Evolutionary conservation across 2,888 invertebrate genomes (phyloP).

Genomic region (Yponomeuta cagnagella): DNA sequence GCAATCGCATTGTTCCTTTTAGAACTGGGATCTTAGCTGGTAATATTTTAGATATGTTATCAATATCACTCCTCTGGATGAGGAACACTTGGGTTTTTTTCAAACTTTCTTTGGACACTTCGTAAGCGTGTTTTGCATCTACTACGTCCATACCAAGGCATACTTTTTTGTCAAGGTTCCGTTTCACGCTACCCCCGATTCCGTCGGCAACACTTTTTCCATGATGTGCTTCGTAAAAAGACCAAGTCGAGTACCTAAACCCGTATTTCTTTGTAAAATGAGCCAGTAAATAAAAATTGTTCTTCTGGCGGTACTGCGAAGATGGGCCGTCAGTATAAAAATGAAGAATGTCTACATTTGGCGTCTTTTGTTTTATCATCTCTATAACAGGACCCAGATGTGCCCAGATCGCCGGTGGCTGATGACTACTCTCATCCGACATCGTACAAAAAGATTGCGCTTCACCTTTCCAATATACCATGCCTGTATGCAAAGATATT

Average conservation of each 20-base stretch:
- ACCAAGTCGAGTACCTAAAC: not conserved
- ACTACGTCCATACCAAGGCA: too few relatives aligned
- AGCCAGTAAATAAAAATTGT: not conserved
- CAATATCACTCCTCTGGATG: too few relatives aligned
- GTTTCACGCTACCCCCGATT: too few relatives aligned
- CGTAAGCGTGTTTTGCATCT: too few relatives aligned
- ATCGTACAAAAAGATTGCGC: constrained; percentile 21
- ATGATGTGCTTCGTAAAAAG: not conserved
- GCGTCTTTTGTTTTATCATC: not conserved
- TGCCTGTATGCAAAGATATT: constrained; percentile 21
- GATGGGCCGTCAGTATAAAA: constrained; percentile 22
- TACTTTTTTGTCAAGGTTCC: too few relatives aligned
- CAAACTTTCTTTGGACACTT: too few relatives aligned
- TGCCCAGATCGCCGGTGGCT: constrained; percentile 16
- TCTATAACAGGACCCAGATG: constrained; percentile 11
- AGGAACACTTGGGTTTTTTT: too few relatives aligned
- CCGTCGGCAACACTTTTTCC: too few relatives aligned
- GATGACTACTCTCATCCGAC: constrained; percentile 10
- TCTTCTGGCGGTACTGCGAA: too few relatives aligned
- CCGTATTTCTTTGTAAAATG: not conserved
- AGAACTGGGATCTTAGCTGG: too few relatives aligned
- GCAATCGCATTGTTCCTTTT: too few relatives aligned
- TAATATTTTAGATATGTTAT: too few relatives aligned
- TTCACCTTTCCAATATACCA: constrained; percentile 20
- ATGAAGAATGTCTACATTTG: constrained; percentile 15